Base-by-base conservation (phyloP, 1,140 invertebrate genomes). In the Cyclargus thomasi region DNA sequence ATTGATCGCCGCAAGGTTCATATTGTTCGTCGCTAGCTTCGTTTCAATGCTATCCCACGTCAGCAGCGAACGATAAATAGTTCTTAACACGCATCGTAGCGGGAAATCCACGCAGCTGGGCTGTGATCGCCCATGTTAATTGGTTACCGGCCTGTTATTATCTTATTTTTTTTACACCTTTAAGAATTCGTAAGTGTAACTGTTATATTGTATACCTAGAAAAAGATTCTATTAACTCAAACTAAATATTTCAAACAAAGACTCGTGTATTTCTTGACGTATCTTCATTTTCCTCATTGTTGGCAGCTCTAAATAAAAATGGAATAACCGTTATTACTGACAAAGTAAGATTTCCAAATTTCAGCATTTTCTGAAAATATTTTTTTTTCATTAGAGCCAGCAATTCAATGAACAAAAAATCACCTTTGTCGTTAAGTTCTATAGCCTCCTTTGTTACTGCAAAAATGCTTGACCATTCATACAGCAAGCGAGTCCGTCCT, bases 61-160 rank as follows among this genome's bases (percentile, higher is more conserved):
- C 83, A 88, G 82, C 78, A 78, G 76, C 75, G 73, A 76, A 82
- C 80, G 82, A 87, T 90, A 90, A 88, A 86, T 87, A 84, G 85
- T 87, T 83, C 82, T 86, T 75, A 82, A 85, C 81, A 86, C 79
- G 80, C 83, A 79, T 85, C 74, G 80, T 86, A 85, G 83, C 85
- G 85, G 87, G 79, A 84, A 90, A 86, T 88, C 83, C 87, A 88
- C 83, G 87, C 86, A 82, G 81, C 77, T 81, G 83, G 73, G 74
- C 79, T 84, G 85, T 90, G 87, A 90, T 90, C 82, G 81, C 78
- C 73, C 74, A 77, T 78, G 81, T 82, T 90, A 86, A 90, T 88
- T 88, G 77, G 73, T 86, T 80, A 77, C 76, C 74, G 74, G 74
- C 74, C 82, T 76, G 72, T 79, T 83, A 74, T 86, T 79, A 83